Evolutionary conservation across 2,888 invertebrate genomes (phyloP).

Genomic region (Lasius platythorax): DNA sequence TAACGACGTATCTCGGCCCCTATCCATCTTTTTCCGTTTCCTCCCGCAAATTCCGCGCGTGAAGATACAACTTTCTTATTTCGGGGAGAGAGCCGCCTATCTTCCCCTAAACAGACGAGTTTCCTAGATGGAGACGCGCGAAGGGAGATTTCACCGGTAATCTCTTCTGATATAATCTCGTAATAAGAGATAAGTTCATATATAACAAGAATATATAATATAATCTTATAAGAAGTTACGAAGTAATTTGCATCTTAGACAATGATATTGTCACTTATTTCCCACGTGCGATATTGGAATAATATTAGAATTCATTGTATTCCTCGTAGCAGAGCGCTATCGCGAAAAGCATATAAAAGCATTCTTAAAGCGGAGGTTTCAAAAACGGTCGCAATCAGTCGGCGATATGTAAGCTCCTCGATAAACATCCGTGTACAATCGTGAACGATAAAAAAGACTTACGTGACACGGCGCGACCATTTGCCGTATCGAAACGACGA

Average conservation of each 20-base stretch:
- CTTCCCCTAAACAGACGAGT: constrained; percentile 33
- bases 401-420: constrained; percentile 24
- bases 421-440: constrained; percentile 34
- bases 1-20: constrained; percentile 50
- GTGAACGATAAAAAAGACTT: constrained; percentile 38
- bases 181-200: not conserved
- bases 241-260: not conserved
- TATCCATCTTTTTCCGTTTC: constrained; percentile 60
- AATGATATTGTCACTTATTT: not conserved
- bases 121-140: not conserved
- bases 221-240: not conserved
- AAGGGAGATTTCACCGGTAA: not conserved
- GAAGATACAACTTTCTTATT: constrained; percentile 41
- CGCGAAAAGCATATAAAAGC: not conserved
- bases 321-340: not conserved
- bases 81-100: constrained; percentile 14
- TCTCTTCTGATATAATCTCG: not conserved
- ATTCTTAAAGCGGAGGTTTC: not conserved
- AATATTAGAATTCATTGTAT: not conserved
- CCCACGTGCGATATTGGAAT: not conserved
- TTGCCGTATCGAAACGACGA: constrained; percentile 18
- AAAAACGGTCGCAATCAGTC: not conserved
- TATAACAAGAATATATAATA: not conserved
- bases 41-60: constrained; percentile 28
- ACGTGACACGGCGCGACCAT: constrained; percentile 14